Evolutionary conservation across 2,797 vertebrate genomes (phyloP).

Genomic region (Channallabes apus): DNA sequence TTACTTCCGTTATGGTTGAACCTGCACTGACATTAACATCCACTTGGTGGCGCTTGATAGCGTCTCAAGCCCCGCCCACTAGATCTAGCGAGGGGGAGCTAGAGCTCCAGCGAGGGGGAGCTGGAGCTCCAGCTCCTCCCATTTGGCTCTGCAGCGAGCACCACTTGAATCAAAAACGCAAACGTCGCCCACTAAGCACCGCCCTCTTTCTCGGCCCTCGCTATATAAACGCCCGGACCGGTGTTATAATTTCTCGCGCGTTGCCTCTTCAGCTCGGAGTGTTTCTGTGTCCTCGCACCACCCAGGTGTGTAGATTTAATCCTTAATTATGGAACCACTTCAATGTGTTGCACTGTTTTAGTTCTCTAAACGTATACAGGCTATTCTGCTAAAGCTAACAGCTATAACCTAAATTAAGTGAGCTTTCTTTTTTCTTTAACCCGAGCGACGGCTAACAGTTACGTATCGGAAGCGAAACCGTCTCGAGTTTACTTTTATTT

Average conservation of each 20-base stretch:
- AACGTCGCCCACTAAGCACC: not conserved
- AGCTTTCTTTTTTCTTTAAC: not conserved
- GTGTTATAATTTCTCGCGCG: not conserved
- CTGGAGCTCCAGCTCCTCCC: too few relatives aligned
- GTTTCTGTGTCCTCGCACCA: not conserved
- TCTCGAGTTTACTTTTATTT: not conserved
- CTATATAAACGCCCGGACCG: conserved; percentile 7
- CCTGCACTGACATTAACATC: too few relatives aligned
- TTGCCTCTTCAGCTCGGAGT: not conserved
- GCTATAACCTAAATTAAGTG: not conserved
- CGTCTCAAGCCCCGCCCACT: too few relatives aligned
- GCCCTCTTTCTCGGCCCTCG: not conserved
- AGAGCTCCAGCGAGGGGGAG: too few relatives aligned
- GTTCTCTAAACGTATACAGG: not conserved
- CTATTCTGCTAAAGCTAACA: not conserved
- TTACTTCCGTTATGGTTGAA: too few relatives aligned
- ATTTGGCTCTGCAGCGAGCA: too few relatives aligned
- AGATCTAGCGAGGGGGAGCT: too few relatives aligned
- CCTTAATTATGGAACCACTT: not conserved
- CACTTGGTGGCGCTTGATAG: too few relatives aligned
- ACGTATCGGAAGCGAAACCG: not conserved
- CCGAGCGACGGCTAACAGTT: too few relatives aligned
- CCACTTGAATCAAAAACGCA: not conserved
- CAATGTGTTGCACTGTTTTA: not conserved
- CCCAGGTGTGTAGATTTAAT: not conserved